Base-by-base conservation (phyloP, 2,113 vertebrate genomes). In the Xenopus borealis region DNA sequence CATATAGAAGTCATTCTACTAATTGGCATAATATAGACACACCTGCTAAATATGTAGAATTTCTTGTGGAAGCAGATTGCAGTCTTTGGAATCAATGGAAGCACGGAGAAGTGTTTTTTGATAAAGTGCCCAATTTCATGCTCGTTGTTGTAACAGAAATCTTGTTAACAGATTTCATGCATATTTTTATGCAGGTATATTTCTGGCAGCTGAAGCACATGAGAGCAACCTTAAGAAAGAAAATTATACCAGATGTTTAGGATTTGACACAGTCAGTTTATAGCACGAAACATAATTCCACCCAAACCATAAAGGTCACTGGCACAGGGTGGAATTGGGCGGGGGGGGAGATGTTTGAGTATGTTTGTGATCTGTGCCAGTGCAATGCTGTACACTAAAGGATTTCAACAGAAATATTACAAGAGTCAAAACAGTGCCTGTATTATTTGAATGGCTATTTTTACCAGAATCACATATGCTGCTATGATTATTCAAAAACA, bases 161-260 rank as follows among this genome's bases (percentile, higher is more conserved):
- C 71, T 5, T 52, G 71, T 55, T 72, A 72, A 65, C 63, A 64
- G 71, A 65, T 65, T 72, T 65, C 71, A 65, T 72, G 71, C 27
- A 19, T 62, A 65, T 72, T 72, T 63, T 46, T 30, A n/a, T 47
- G 18, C 62, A 27, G 30, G 27, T 44, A 55, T 50, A 61, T 72
- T 63, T 63, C 3, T 63, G 61, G 10, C 69, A 71, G 57, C 40
- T 50, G 71, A 33, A 65, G 50, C 62, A 19, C 30, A 44, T 55
- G 27, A 47, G 62, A 27, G 61, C 27, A 23, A 27, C 10, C 23
- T 59, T 20, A 64, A 61, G 18, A 40, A 45, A 20, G 23, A 13
- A 53, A 47, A 62, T 62, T 45, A 62, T 27, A 10, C 40, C 58
- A 62, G n/a, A 62, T 71, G 69, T 47, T 19, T 57, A 12, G 44